Conservation (phyloP, 2,797 vertebrate genomes). For the Gambusia yucatana region DNA sequence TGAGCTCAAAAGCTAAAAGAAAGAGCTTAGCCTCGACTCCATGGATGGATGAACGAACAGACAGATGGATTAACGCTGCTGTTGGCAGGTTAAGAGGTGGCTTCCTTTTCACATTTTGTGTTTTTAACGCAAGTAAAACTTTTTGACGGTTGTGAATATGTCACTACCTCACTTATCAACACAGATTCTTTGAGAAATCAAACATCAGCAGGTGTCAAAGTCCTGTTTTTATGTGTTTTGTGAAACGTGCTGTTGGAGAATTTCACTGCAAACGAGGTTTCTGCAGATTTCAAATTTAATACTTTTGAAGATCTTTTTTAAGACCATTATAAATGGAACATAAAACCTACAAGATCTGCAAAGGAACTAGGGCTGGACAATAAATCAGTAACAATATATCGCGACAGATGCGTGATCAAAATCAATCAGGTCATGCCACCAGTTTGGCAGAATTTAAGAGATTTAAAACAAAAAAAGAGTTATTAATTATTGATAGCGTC, state of each 20-base stretch:
- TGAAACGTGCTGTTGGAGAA: not conserved
- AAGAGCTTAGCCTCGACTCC: not conserved
- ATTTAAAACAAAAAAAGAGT: too few relatives aligned
- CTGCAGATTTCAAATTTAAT: too few relatives aligned
- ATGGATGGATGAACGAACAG: not conserved
- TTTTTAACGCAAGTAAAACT: not conserved
- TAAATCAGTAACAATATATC: too few relatives aligned
- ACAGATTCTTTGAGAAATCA: not conserved
- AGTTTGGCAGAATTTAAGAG: too few relatives aligned
- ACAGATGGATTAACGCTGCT: not conserved
- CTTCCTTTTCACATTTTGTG: not conserved
- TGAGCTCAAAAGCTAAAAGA: not conserved
- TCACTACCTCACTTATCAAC: not conserved
- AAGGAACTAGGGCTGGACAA: too few relatives aligned
- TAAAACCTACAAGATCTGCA: too few relatives aligned
- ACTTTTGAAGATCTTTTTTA: too few relatives aligned
- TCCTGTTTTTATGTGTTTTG: not conserved
- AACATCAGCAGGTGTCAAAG: not conserved
- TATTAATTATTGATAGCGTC: too few relatives aligned
- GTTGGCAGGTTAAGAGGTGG: not conserved
- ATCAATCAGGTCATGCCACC: too few relatives aligned
- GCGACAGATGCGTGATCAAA: too few relatives aligned
- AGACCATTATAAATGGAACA: too few relatives aligned
- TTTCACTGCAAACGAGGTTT: slow-evolving; percentile 2
- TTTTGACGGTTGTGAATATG: too few relatives aligned